Evolutionary conservation across 2,888 invertebrate species (phyloP), one percentile per base, ranked within the genome.

Genomic region (Philereme transversata): DNA sequence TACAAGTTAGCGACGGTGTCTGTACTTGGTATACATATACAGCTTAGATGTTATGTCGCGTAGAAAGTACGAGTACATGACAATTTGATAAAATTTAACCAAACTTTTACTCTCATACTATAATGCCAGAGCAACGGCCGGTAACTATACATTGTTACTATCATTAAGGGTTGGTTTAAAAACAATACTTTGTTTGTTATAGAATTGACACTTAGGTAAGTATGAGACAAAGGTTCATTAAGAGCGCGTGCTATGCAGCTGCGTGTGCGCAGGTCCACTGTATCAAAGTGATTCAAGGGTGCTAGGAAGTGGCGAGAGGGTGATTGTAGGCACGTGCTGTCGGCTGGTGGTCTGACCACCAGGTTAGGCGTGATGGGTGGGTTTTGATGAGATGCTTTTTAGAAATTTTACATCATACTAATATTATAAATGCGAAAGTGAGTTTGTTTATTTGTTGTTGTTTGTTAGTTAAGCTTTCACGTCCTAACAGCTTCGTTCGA

Each of bases 241-340:
- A 87, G 86, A 81, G 84, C 88, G 85, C 87, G 89, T 88, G 89
- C 83, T 75, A 57, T 35, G 78, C 89, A 89, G 88, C 88, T 89
- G 89, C 79, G 77, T 72, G 53, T 72, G 77, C 76, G 67, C 67
- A 67, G 43, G 41, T 55, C 50, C 52, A 65, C 53, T 67, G 65
- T 66, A 63, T 63, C 49, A 9, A 60, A 59, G 61, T 66, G 40
- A 34, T 51, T 59, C 53, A 44, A 69, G 66, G 64, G 67, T 55
- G 65, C 66, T 57, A 50, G 53, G 55, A 55, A 47, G 60, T 79
- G 81, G 84, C 83, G 69, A 83, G 81, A 76, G 82, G 81, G 81
- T 80, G 82, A 81, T 82, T 79, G 75, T 65, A 69, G 78, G 86
- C 87, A 85, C 88, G 88, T 76, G 87, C 82, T 85, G 71, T 45